These are phyloP conservation scores for Pseudorasbora parva DNA, from an alignment of 2,113 vertebrate genomes.

Conservation along the genomic window DNA sequence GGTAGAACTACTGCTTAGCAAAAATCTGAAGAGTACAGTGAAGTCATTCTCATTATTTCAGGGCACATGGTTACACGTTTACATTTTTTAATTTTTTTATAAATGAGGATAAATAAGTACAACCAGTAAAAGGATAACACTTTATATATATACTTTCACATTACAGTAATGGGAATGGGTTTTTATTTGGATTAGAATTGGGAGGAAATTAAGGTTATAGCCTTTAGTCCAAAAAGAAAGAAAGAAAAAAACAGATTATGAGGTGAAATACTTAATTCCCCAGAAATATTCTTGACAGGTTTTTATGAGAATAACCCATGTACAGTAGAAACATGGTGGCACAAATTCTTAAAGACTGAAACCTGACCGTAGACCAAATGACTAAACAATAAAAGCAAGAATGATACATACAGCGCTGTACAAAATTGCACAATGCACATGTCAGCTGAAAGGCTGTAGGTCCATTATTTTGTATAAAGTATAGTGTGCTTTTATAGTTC, in stretches of 20 bases:
- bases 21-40: neutral
- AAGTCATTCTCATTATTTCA: neutral
- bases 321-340: neutral
- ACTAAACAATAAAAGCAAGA: slow-evolving; percentile 26
- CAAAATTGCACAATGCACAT: neutral
- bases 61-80: too few species aligned
- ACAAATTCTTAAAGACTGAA: neutral
- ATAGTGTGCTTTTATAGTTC: neutral
- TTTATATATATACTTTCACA: neutral
- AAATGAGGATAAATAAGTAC: neutral
- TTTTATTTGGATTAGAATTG: neutral
- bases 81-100: too few species aligned
- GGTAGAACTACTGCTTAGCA: neutral
- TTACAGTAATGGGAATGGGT: neutral
- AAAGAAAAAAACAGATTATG: neutral
- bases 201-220: neutral
- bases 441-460: neutral
- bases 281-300: neutral
- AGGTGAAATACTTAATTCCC: neutral
- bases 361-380: neutral
- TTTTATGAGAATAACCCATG: slow-evolving; percentile 7
- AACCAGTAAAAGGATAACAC: neutral
- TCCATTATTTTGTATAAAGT: neutral
- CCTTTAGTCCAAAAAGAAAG: neutral
- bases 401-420: neutral